Percentiles rank a stretch among this genome's conserved stretches.
phyloP scores from a whole-genome alignment of 2,797 vertebrate species.

The Thripadectes ignobilis region DNA sequence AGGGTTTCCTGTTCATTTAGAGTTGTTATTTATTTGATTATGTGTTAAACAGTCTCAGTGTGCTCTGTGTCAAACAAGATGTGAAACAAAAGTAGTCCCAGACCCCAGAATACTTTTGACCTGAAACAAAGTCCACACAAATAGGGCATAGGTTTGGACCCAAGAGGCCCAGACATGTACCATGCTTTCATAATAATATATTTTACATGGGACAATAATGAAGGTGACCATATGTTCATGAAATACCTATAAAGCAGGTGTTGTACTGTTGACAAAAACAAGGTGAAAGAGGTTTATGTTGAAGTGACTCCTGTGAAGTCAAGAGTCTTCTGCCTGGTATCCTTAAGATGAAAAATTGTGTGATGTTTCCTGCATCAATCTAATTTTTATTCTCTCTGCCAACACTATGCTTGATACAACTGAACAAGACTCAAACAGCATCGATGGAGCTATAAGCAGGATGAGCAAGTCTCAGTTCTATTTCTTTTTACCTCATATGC shows the following conservation, averaged over 20 bases:
- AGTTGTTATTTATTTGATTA: conserved; percentile 37
- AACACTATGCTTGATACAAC: background rate
- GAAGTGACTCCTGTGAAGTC: background rate
- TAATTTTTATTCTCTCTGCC: background rate
- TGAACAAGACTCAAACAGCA: background rate
- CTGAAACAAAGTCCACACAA: background rate
- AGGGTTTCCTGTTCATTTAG: conserved; percentile 22
- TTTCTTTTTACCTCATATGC: background rate
- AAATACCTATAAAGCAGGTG: background rate
- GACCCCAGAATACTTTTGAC: background rate
- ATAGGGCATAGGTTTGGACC: background rate
- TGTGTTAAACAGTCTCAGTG: conserved; percentile 3
- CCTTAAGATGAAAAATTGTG: background rate
- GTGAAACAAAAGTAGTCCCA: background rate
- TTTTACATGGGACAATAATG: background rate
- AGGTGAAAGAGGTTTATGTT: background rate
- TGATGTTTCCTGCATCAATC: background rate
- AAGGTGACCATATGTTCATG: background rate
- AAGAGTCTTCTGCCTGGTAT: background rate
- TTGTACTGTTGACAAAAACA: background rate
- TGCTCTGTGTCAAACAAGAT: background rate
- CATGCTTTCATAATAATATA: background rate
- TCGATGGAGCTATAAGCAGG: background rate
- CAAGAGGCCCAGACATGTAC: background rate
- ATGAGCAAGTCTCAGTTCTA: background rate